Percentiles rank a stretch among this genome's conserved stretches.
Conservation (phyloP, 2,888 invertebrate genomes). For the Meganola albula region DNA sequence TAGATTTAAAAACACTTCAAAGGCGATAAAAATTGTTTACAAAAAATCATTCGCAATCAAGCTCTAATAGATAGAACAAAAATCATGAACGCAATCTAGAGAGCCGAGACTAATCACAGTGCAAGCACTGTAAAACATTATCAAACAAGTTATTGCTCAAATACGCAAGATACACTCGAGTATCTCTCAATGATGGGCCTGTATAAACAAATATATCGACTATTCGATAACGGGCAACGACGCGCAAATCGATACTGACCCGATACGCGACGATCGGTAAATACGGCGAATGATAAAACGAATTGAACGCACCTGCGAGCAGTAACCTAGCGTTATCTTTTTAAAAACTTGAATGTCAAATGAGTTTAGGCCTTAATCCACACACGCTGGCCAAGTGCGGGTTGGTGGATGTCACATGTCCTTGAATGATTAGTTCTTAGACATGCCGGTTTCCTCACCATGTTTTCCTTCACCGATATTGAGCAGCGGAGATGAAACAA, state of each 20-base stretch:
- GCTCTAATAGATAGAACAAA: conserved; percentile 49
- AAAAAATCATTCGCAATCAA: conserved; percentile 35
- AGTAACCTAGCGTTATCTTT: conserved; percentile 5
- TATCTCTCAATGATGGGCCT: conserved; percentile 63
- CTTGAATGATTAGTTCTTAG: too few relatives aligned
- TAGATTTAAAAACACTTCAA: too few relatives aligned
- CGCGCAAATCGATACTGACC: conserved; percentile 65
- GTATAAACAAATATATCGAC: conserved; percentile 68
- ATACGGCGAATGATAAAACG: conserved; percentile 49
- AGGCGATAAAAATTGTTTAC: too few relatives aligned
- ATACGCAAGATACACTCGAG: conserved; percentile 69
- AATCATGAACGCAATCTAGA: conserved; percentile 50
- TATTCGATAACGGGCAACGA: conserved; percentile 57
- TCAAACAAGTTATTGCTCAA: conserved; percentile 73
- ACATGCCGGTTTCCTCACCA: too few relatives aligned
- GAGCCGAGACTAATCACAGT: conserved; percentile 57
- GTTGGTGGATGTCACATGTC: too few relatives aligned
- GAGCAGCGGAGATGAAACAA: too few relatives aligned
- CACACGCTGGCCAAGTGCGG: too few relatives aligned
- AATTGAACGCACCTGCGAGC: too few relatives aligned
- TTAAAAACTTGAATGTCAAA: too few relatives aligned
- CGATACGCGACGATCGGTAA: conserved; percentile 49
- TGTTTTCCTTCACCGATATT: too few relatives aligned
- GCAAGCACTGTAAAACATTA: conserved; percentile 62
- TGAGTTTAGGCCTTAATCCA: too few relatives aligned